These are phyloP conservation scores for Paracentrotus lividus DNA, from an alignment of 53 echinoderm and acorn worm species.

Conservation along the genomic window DNA sequence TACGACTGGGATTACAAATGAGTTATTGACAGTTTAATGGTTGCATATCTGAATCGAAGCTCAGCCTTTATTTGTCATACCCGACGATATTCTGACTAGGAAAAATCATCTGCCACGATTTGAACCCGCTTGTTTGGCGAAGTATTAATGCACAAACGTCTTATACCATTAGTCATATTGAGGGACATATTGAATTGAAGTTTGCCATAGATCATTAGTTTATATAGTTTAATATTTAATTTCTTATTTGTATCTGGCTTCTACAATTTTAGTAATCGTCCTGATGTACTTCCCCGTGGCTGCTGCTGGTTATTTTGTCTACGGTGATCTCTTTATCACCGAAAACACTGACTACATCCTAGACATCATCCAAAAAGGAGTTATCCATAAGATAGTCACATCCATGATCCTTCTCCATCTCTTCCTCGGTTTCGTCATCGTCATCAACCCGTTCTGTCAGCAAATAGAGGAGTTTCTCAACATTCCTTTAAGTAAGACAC, in stretches of 20 bases:
- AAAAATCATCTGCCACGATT: too few species aligned
- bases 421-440: slow-evolving; percentile 88
- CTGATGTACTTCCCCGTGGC: slow-evolving; percentile 91
- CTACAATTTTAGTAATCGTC: slow-evolving; percentile 73
- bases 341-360: slow-evolving; percentile 83
- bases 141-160: too few species aligned
- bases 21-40: too few species aligned
- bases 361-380: slow-evolving; percentile 58
- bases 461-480: slow-evolving; percentile 84
- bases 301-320: slow-evolving; percentile 85
- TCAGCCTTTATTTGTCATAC: too few species aligned
- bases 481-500: slow-evolving; percentile 76
- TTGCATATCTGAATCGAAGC: too few species aligned
- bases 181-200: too few species aligned
- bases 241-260: not conserved
- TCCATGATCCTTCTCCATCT: slow-evolving; percentile 88
- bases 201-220: too few species aligned
- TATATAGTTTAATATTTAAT: too few species aligned
- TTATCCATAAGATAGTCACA: slow-evolving; percentile 76
- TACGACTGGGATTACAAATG: too few species aligned
- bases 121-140: too few species aligned
- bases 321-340: slow-evolving; percentile 74
- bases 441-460: slow-evolving; percentile 97
- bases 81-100: too few species aligned
- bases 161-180: too few species aligned